Evolutionary conservation across 2,113 vertebrate genomes (phyloP).

Genomic region (Notiomystis cincta): DNA sequence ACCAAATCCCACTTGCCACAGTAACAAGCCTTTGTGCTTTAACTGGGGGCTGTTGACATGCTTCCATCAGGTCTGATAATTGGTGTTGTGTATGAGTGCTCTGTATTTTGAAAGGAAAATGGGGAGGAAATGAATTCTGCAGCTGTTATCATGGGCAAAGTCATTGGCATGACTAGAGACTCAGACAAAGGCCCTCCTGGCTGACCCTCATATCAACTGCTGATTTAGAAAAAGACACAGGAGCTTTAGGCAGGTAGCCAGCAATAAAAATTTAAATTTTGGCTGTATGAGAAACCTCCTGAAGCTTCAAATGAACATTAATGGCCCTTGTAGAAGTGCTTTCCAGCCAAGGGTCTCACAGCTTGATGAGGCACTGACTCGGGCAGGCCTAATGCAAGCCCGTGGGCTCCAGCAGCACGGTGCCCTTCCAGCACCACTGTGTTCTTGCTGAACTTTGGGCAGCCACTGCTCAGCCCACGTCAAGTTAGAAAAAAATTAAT

Average conservation of each 20-base stretch:
- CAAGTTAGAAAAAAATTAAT: background rate
- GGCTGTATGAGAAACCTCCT: background rate
- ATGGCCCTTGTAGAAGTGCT: background rate
- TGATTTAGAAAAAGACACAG: background rate
- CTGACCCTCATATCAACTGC: background rate
- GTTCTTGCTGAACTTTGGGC: rapidly evolving
- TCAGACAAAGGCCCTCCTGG: background rate
- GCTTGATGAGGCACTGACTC: rapidly evolving
- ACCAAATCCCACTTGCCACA: background rate
- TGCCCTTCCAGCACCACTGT: no score
- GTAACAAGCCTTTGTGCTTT: rapidly evolving
- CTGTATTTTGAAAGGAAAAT: background rate
- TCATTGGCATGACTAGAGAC: rapidly evolving
- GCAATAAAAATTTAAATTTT: background rate
- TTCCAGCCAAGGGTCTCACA: rapidly evolving
- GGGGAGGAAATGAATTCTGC: background rate
- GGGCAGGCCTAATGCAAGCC: rapidly evolving
- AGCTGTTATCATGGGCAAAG: background rate
- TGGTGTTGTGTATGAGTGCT: rapidly evolving
- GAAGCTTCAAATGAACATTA: background rate
- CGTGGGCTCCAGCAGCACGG: rapidly evolving
- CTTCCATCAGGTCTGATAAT: background rate
- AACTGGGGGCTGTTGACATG: rapidly evolving
- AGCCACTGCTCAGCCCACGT: background rate
- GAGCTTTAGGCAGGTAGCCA: background rate